Conservation (phyloP, 2,888 invertebrate genomes). For the Caenorhabditis sp. region DNA sequence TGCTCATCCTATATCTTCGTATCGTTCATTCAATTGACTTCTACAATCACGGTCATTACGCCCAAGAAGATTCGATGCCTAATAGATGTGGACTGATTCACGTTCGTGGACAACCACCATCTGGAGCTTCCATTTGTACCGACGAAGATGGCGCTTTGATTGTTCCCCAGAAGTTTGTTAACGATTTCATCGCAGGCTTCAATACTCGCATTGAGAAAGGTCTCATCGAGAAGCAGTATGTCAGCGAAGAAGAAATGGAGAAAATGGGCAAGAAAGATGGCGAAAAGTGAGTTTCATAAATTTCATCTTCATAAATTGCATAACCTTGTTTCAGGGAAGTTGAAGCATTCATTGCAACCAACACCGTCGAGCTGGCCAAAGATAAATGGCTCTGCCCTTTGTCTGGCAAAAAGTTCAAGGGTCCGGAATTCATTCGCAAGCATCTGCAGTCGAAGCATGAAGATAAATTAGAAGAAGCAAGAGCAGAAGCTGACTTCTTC, state of each 20-base stretch:
- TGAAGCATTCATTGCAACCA: conserved; percentile 95
- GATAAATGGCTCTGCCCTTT: conserved; percentile 99
- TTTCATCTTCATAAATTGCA: conserved; percentile 60
- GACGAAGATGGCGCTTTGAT: conserved; percentile 83
- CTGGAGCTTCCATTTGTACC: conserved; percentile 87
- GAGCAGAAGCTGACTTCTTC: conserved; percentile 95
- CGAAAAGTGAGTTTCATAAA: conserved; percentile 85
- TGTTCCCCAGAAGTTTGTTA: conserved; percentile 72
- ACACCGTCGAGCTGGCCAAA: conserved; percentile 96
- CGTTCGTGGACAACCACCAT: conserved; percentile 92
- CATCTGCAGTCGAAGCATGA: conserved; percentile 98
- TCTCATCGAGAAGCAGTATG: conserved; percentile 87
- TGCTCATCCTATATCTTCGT: conserved; percentile 92
- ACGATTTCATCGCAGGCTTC: conserved; percentile 87
- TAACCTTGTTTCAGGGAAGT: conserved; percentile 86
- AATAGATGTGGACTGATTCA: conserved; percentile 97
- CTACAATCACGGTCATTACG: conserved; percentile 99
- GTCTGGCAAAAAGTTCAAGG: conserved; percentile 98
- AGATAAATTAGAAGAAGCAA: conserved; percentile 97
- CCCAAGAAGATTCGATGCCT: conserved; percentile 99
- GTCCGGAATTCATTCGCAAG: conserved; percentile 98
- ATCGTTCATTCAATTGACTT: conserved; percentile 99
- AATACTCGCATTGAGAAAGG: conserved; percentile 92
- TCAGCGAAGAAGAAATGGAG: conserved; percentile 89
- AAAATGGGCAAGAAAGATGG: conserved; percentile 91